phyloP scores from a whole-genome alignment of 2,797 vertebrate species.

The Notolepis coatsorum region DNA sequence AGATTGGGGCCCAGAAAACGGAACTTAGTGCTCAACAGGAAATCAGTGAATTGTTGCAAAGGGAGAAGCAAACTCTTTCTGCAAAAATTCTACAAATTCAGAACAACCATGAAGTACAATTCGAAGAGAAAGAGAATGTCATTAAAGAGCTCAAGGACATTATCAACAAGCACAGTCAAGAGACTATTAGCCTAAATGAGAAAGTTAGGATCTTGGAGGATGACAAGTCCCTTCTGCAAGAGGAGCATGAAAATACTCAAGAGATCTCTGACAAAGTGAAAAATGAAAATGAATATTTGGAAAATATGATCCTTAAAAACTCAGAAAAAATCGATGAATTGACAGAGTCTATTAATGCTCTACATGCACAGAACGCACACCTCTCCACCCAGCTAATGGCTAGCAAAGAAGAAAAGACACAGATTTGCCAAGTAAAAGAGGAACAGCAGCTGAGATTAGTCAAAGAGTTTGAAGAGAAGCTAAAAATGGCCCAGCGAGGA shows the following conservation, averaged over 20 bases:
- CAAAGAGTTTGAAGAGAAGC: constrained; percentile 85
- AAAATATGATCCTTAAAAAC: constrained; percentile 85
- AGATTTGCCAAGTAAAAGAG: constrained; percentile 82
- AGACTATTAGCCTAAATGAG: constrained; percentile 82
- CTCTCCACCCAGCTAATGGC: constrained; percentile 79
- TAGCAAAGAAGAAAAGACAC: constrained; percentile 74
- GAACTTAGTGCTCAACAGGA: constrained; percentile 79
- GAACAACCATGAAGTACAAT: constrained; percentile 63
- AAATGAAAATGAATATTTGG: constrained; percentile 89
- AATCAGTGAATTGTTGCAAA: constrained; percentile 64
- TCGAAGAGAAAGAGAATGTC: constrained; percentile 66
- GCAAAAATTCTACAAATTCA: constrained; percentile 68
- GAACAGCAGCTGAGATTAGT: constrained; percentile 85
- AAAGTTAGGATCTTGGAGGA: constrained; percentile 89
- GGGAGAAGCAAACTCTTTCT: constrained; percentile 72
- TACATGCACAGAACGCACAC: constrained; percentile 79
- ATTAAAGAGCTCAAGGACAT: constrained; percentile 74
- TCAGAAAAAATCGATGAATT: constrained; percentile 83
- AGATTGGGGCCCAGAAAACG: constrained; percentile 76
- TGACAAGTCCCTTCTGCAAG: constrained; percentile 88
- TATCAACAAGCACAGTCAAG: constrained; percentile 71
- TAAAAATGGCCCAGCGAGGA: constrained; percentile 84
- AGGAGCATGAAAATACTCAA: constrained; percentile 89
- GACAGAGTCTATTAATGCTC: constrained; percentile 74
- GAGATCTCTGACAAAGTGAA: constrained; percentile 87